A percentile compares a stretch with the other conserved stretches of the same genome.
Evolutionary conservation across 2,797 vertebrate species (phyloP).

Genomic region (Hemibagrus guttatus): DNA sequence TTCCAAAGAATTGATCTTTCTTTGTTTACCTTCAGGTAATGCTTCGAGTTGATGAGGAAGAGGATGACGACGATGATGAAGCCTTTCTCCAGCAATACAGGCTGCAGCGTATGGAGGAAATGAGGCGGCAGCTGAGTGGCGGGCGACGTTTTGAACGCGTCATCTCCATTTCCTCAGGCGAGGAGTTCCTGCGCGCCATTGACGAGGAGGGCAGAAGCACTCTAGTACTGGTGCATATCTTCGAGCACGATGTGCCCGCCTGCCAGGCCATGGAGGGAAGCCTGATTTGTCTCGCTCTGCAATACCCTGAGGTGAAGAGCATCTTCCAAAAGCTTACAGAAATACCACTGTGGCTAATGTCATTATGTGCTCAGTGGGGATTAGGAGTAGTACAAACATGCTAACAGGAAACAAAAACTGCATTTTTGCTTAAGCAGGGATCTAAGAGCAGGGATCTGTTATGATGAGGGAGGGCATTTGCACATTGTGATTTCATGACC

Average conservation of each 20-base stretch:
- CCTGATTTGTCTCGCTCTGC: slow-evolving; percentile 89
- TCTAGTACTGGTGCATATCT: slow-evolving; percentile 93
- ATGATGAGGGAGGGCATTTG: neutral
- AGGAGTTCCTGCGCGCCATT: slow-evolving; percentile 89
- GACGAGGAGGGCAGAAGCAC: slow-evolving; percentile 91
- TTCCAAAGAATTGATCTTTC: neutral
- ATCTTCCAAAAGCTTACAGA: neutral
- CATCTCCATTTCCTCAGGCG: slow-evolving; percentile 84
- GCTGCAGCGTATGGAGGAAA: slow-evolving; percentile 93
- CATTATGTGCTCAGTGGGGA: neutral
- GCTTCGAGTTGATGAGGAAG: slow-evolving; percentile 85
- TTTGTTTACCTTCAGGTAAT: slow-evolving; percentile 78
- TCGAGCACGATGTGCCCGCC: slow-evolving; percentile 85
- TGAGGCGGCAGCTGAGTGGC: slow-evolving; percentile 86
- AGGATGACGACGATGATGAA: slow-evolving; percentile 85
- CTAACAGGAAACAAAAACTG: neutral
- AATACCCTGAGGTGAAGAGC: slow-evolving; percentile 79
- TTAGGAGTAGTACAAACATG: neutral
- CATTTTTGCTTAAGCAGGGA: neutral
- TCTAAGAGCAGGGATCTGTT: neutral
- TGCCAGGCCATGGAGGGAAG: slow-evolving; percentile 92
- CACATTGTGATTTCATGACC: neutral
- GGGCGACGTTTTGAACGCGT: slow-evolving; percentile 88
- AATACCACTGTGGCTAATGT: neutral
- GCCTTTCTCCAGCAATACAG: slow-evolving; percentile 93